Evolutionary conservation across 2,113 vertebrate genomes (phyloP).

Genomic region (Bubalus kerabau): DNA sequence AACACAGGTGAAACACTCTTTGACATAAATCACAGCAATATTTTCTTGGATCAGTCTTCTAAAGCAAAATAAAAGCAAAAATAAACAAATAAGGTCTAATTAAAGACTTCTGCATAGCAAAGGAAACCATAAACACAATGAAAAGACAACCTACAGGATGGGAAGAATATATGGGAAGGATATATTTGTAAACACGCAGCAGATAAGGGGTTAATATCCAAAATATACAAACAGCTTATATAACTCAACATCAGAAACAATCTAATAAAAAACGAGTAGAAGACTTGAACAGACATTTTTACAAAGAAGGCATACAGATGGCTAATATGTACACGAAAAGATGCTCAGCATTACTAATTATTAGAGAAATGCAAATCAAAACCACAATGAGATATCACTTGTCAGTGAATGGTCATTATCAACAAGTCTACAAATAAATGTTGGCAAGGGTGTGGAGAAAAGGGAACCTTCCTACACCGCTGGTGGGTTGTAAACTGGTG

Average conservation of each 20-base stretch:
- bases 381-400: not conserved
- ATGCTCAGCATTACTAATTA: not conserved
- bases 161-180: not conserved
- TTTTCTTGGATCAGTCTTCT: not conserved
- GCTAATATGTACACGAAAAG: not conserved
- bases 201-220: not conserved
- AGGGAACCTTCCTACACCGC: not conserved
- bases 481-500: not conserved
- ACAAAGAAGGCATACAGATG: not conserved
- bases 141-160: not conserved
- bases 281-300: not conserved
- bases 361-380: not conserved
- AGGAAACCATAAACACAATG: not conserved
- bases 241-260: not conserved
- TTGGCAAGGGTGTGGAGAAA: not conserved
- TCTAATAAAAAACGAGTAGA: not conserved
- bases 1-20: not conserved
- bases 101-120: not conserved
- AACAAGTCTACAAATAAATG: not conserved
- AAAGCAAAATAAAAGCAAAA: not conserved
- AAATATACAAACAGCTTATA: not conserved
- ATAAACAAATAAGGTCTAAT: not conserved
- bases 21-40: not conserved
- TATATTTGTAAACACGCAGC: not conserved
- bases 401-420: not conserved